These are phyloP conservation scores for Calephelis virginiensis DNA, from an alignment of 1,140 invertebrate species.

Conservation along the genomic window DNA sequence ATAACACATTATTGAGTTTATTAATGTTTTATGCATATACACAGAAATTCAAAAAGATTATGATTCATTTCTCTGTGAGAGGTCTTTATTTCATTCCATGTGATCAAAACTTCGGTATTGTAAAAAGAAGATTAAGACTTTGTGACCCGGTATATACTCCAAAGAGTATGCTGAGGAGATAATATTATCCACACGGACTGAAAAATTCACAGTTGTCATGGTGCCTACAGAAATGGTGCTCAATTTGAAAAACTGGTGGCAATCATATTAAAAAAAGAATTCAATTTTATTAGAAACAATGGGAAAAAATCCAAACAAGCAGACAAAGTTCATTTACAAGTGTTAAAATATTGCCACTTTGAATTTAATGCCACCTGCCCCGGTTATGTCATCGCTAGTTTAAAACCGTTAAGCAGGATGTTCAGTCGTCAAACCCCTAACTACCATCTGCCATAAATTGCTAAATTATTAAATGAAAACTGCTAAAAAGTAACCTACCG, in stretches of 20 bases:
- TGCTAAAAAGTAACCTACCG: no score
- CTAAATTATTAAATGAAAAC: no score
- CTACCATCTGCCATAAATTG: no score
- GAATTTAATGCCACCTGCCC: no score
- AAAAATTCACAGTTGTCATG: neutral
- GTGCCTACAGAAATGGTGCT: neutral
- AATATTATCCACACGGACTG: neutral
- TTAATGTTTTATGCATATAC: constrained; percentile 5
- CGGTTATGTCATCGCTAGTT: no score
- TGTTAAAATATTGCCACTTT: neutral
- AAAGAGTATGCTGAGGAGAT: neutral
- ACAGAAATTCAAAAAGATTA: constrained; percentile 1
- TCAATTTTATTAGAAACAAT: constrained; percentile 1
- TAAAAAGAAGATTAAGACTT: neutral
- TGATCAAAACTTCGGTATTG: neutral
- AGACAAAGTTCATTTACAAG: neutral
- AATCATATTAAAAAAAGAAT: neutral
- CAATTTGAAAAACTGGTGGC: neutral
- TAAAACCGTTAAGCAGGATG: no score
- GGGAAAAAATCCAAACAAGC: neutral
- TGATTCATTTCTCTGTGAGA: neutral
- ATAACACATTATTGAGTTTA: constrained; percentile 4
- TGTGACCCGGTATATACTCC: neutral
- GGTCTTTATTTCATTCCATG: neutral
- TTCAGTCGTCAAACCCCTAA: no score